phyloP scores from a whole-genome alignment of 2,888 invertebrate genomes.

The Agonum fuliginosum region DNA sequence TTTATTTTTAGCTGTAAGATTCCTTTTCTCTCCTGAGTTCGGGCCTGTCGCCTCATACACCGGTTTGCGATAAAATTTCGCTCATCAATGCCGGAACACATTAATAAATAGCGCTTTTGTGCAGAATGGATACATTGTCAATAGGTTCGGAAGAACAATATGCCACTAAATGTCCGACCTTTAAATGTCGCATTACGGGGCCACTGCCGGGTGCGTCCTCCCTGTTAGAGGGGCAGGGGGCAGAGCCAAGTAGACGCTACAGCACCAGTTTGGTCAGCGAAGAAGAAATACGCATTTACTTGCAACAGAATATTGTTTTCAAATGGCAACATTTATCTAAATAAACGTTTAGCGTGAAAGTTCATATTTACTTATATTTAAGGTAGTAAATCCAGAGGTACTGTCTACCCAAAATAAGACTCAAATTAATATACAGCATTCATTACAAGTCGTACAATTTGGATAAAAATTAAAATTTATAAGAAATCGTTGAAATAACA shows the following conservation, averaged over 20 bases:
- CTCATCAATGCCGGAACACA: constrained; percentile 50
- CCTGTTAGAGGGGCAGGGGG: not conserved
- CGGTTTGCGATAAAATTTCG: constrained; percentile 42
- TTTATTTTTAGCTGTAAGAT: constrained; percentile 41
- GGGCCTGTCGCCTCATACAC: not conserved
- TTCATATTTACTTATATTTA: no score
- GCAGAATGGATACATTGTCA: constrained; percentile 54
- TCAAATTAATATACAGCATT: no score
- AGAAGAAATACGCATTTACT: not conserved
- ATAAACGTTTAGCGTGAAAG: no score
- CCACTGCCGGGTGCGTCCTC: not conserved
- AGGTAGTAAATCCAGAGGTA: no score
- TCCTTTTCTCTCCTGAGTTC: constrained; percentile 13
- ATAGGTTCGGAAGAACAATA: constrained; percentile 56
- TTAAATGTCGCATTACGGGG: constrained; percentile 58
- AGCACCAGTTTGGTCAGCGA: not conserved
- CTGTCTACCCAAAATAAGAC: no score
- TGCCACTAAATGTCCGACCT: constrained; percentile 58
- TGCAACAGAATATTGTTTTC: no score
- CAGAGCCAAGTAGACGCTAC: not conserved
- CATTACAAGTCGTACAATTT: no score
- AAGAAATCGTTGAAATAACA: no score
- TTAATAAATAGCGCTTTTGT: constrained; percentile 57
- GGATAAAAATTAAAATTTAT: no score
- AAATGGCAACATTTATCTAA: no score